Evolutionary conservation across 2,888 invertebrate genomes (phyloP).

Genomic region (Heliconius ethilla): DNA sequence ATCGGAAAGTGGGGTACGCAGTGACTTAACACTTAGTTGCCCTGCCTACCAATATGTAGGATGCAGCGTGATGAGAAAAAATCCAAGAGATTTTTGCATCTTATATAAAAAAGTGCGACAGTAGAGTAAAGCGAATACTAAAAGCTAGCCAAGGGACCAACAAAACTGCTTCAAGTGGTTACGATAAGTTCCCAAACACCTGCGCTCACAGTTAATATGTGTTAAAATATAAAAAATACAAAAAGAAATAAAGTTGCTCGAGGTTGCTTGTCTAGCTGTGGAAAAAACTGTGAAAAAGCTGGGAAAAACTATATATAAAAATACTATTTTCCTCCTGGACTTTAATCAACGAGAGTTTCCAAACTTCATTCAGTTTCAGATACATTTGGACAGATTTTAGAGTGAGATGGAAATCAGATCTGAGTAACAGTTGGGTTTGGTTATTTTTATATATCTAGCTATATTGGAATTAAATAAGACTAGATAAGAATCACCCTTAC

Average conservation of each 20-base stretch:
- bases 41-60: too few relatives aligned
- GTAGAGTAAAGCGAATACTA: not conserved
- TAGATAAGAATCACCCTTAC: not conserved
- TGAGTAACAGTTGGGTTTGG: not conserved
- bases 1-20: too few relatives aligned
- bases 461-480: not conserved
- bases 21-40: too few relatives aligned
- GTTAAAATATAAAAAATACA: not conserved
- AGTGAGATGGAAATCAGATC: slow-evolving; percentile 1
- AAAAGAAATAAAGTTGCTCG: not conserved
- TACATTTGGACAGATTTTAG: slow-evolving; percentile 3
- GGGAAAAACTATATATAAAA: not conserved
- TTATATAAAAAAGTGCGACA: not conserved
- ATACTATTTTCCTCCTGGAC: not conserved
- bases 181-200: not conserved
- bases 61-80: too few relatives aligned
- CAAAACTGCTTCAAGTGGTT: not conserved
- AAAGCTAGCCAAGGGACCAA: not conserved
- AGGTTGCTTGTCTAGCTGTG: not conserved
- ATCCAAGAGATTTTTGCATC: not conserved
- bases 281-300: not conserved
- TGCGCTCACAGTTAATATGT: not conserved
- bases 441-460: not conserved
- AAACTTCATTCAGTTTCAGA: not conserved
- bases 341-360: slow-evolving; percentile 15